Conservation (phyloP, 2,888 invertebrate species). For the Resseliella maxima region DNA sequence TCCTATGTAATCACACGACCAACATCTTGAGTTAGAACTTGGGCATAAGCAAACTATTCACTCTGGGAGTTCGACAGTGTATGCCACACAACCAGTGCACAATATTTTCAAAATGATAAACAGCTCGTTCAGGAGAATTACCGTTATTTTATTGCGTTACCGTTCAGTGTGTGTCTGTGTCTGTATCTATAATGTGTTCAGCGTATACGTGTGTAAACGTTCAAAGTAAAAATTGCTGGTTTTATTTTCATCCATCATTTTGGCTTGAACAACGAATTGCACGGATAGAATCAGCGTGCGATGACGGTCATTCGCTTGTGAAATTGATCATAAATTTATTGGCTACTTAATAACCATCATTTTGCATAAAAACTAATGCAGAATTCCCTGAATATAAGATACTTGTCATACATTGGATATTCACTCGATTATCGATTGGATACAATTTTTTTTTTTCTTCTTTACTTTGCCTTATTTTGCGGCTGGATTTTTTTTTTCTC, state of each 20-base stretch:
- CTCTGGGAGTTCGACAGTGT: not conserved
- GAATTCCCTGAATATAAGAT: not conserved
- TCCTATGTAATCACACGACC: not conserved
- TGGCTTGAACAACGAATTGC: not conserved
- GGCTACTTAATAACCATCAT: conserved; percentile 13
- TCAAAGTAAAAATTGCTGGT: not conserved
- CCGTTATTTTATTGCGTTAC: conserved; percentile 39
- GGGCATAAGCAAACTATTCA: conserved; percentile 13
- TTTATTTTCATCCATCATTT: conserved; percentile 51
- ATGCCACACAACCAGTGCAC: not conserved
- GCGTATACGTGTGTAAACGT: not conserved
- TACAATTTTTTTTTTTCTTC: not conserved
- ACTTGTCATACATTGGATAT: not conserved
- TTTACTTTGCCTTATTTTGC: not conserved
- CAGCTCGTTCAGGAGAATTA: conserved; percentile 41
- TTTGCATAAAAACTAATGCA: not conserved
- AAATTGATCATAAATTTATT: conserved; percentile 43
- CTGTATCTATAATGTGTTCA: too few relatives aligned
- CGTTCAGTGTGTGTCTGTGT: too few relatives aligned
- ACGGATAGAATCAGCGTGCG: not conserved
- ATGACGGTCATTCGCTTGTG: conserved; percentile 48
- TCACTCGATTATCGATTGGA: conserved; percentile 1
- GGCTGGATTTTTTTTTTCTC: not conserved
- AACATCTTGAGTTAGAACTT: conserved; percentile 26
- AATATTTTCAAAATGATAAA: conserved; percentile 38